phyloP scores from a whole-genome alignment of 2,113 vertebrate species.

The Columba livia region DNA sequence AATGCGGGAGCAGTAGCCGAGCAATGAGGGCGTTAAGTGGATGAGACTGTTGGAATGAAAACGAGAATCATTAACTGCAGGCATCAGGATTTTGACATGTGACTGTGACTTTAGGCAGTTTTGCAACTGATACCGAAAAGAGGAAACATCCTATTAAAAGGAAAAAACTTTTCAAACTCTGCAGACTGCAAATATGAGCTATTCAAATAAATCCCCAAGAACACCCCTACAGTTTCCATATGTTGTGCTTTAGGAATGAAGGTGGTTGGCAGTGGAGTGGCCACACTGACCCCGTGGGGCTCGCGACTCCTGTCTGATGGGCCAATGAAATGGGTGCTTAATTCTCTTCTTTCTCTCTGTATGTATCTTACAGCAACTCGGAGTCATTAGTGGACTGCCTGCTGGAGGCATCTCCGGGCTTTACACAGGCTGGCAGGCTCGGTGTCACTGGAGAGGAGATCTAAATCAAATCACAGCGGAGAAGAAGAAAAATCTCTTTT shows the following conservation, averaged over 20 bases:
- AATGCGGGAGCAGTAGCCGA: background rate
- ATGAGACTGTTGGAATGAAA: background rate
- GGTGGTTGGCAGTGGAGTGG: background rate
- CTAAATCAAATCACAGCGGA: constrained; percentile 48
- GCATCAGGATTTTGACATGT: constrained; percentile 11
- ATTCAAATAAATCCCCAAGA: background rate
- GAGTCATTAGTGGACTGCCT: constrained; percentile 64
- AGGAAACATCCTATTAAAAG: background rate
- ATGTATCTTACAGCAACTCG: background rate
- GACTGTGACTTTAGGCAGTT: background rate
- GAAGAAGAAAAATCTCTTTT: constrained; percentile 36
- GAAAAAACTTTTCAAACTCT: constrained; percentile 15
- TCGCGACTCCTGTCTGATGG: background rate
- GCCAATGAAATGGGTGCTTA: background rate
- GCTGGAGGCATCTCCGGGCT: constrained; percentile 52
- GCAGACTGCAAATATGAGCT: background rate
- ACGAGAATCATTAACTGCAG: constrained; percentile 3
- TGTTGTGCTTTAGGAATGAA: background rate
- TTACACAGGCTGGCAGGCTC: constrained; percentile 31
- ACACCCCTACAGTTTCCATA: background rate
- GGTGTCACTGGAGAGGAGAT: constrained; percentile 51
- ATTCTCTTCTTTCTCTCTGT: background rate
- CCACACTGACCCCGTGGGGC: background rate
- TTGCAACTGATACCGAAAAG: background rate
- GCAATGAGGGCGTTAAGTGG: constrained; percentile 1